Evolutionary conservation across 2,888 invertebrate species (phyloP), one percentile per base, ranked within the genome.

Genomic region (Epinotia nisella): DNA sequence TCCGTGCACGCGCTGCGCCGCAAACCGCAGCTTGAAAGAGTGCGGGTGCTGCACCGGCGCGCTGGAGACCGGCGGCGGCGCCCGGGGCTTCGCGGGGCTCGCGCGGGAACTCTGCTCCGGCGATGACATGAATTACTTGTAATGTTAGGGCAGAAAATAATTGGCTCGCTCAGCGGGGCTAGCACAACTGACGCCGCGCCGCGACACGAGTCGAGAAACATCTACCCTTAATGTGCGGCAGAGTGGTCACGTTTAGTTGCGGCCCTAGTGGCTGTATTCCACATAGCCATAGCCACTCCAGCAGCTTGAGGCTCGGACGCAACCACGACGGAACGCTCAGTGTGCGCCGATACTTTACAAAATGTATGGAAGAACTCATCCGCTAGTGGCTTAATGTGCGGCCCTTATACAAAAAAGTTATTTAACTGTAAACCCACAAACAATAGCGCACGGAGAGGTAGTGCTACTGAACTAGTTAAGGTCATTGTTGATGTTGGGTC

Each of bases 21-120:
- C 91, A 80, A 93, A 93, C 9, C 91, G 87, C 74, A 93, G 81
- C 83, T 90, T 90, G 81, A 93, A 92, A 67, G 91, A 85, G 74
- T 82, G 82, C 75, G 80, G 65, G 78, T 84, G 84, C 66, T 51
- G 62, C 73, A 11, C 35, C 67, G 55, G 58, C 2, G 41, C 19
- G 45, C 35, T 51, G 29, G 19, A 9, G 68, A 35, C 55, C 74
- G 41, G 53, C 69, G 29, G 39, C 39, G 66, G 61, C 62, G 45
- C 61, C 64, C 53, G 60, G 69, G 75, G 75, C 64, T 67, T 59
- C 70, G 72, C 5, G 74, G 29, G 51, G 35, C 19, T 64, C 59
- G 17, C 71, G 29, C 62, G 55, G 11, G 29, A 60, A n/a, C 53
- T 49, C 19, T 15, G 35, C 58, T 45, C 71, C 7, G 66, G 10